These are phyloP conservation scores for Tribolium madens DNA, from an alignment of 1,140 invertebrate species.

Conservation along the genomic window DNA sequence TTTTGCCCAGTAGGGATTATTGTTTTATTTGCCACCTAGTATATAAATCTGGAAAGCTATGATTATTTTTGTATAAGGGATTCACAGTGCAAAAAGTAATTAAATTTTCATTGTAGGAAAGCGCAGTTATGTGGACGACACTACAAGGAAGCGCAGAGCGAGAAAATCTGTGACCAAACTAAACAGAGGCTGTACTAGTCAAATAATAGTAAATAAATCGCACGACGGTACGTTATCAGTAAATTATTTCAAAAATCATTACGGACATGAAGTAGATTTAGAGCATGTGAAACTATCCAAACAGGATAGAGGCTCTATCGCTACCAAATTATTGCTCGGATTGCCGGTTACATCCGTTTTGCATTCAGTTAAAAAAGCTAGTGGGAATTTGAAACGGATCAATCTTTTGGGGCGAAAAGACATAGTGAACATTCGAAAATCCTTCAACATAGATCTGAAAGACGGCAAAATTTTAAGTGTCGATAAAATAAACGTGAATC, in stretches of 20 bases:
- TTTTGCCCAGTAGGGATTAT: neutral
- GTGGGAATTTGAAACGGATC: slow-evolving; percentile 8
- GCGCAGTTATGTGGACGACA: slow-evolving; percentile 16
- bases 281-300: slow-evolving; percentile 36
- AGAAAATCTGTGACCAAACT: slow-evolving; percentile 14
- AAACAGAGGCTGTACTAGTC: slow-evolving; percentile 31
- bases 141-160: slow-evolving; percentile 2
- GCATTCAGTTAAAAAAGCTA: slow-evolving; percentile 16
- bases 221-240: neutral
- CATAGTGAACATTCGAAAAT: slow-evolving; percentile 5
- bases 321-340: slow-evolving; percentile 11
- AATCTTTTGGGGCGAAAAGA: slow-evolving; percentile 15
- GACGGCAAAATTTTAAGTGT: neutral
- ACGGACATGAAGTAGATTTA: slow-evolving; percentile 21
- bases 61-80: too few relatives aligned
- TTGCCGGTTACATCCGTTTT: slow-evolving; percentile 9
- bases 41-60: too few relatives aligned
- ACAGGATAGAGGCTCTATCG: slow-evolving; percentile 10
- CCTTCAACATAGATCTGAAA: slow-evolving; percentile 35
- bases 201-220: slow-evolving; percentile 32
- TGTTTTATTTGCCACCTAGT: too few relatives aligned
- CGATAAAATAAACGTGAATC: neutral
- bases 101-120: neutral
- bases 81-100: too few relatives aligned
- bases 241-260: slow-evolving; percentile 35